Conservation (phyloP, 2,888 invertebrate species). For the Agrotis clavis region DNA sequence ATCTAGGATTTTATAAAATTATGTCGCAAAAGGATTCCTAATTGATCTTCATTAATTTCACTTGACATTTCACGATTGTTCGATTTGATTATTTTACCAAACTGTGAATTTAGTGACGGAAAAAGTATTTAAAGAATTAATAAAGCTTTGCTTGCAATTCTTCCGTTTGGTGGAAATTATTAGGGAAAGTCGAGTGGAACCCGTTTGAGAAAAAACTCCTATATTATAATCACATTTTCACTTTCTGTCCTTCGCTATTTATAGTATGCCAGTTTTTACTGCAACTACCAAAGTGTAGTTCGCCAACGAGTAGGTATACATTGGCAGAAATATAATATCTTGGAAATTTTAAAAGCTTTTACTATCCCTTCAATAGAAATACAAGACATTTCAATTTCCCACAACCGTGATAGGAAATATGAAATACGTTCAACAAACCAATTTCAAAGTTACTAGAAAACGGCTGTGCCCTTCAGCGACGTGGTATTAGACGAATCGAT, state of each 20-base stretch:
- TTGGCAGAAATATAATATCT: not conserved
- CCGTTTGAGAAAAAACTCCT: no score
- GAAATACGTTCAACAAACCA: conserved; percentile 25
- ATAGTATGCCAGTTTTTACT: no score
- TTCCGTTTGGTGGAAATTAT: no score
- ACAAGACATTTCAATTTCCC: conserved; percentile 9
- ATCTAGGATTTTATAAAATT: conserved; percentile 25
- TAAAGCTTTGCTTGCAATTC: not conserved
- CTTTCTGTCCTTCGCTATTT: no score
- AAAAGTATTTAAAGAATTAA: not conserved
- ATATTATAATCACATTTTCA: no score
- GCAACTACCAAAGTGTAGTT: no score
- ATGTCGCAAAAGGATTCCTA: conserved; percentile 7
- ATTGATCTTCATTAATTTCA: conserved; percentile 26
- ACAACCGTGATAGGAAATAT: not conserved
- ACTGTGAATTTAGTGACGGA: not conserved
- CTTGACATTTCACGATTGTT: conserved; percentile 6
- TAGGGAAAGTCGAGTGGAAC: no score
- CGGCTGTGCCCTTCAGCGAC: not conserved
- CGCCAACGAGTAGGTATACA: not conserved
- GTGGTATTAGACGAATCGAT: conserved; percentile 34
- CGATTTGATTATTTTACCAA: not conserved
- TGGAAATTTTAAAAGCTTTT: not conserved
- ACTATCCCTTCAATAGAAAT: not conserved
- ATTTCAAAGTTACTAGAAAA: conserved; percentile 36